These are phyloP conservation scores for Sceliomorpha sp. DNA, from an alignment of 2,888 invertebrate genomes.

Conservation along the genomic window DNA sequence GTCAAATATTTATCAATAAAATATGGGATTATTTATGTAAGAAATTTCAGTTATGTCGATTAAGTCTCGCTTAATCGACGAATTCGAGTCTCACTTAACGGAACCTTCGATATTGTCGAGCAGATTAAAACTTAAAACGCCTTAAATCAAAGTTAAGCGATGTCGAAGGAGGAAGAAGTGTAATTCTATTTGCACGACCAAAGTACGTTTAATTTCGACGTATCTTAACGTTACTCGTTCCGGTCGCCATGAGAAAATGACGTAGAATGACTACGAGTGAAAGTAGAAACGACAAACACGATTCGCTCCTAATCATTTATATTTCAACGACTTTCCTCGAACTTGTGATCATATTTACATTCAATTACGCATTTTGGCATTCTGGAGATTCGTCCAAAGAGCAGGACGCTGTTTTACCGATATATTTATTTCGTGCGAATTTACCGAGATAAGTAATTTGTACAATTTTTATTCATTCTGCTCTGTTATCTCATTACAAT, in stretches of 20 bases:
- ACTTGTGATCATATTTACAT: conserved; percentile 71
- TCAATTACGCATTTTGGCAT: conserved; percentile 63
- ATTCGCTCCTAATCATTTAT: conserved; percentile 65
- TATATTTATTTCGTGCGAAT: conserved; percentile 14
- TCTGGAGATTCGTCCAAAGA: conserved; percentile 21
- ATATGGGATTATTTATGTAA: too few species aligned
- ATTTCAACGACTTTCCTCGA: conserved; percentile 65
- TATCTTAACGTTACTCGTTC: conserved; percentile 33
- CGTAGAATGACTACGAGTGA: conserved; percentile 23
- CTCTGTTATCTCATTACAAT: too few species aligned
- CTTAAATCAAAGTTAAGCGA: conserved; percentile 25
- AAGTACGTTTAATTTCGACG: conserved; percentile 30
- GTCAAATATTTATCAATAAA: too few species aligned
- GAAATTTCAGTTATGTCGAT: background rate
- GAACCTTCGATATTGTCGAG: conserved; percentile 11
- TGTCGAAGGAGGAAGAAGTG: conserved; percentile 25
- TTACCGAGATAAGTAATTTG: too few species aligned
- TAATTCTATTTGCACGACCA: conserved; percentile 35
- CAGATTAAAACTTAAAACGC: conserved; percentile 21
- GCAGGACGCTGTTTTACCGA: conserved; percentile 13
- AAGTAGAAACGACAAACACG: conserved; percentile 47
- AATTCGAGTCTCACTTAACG: background rate
- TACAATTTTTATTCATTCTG: too few species aligned
- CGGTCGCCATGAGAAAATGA: conserved; percentile 29
- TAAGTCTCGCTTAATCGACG: too few species aligned